A percentile compares a stretch with the other conserved stretches of the same genome.
Conservation (phyloP, 2,797 vertebrate genomes). For the Gila robusta region DNA sequence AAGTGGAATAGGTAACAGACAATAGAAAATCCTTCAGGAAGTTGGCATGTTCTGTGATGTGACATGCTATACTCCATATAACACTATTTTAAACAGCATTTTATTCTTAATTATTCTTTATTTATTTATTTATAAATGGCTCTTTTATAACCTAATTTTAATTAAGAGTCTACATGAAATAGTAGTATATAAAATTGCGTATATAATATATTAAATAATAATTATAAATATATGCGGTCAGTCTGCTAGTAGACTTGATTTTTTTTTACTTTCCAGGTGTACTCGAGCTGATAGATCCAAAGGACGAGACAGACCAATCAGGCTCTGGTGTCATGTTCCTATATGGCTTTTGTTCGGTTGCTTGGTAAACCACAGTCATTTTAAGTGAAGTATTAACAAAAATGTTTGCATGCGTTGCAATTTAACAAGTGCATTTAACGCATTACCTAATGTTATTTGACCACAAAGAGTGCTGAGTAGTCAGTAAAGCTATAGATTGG, state of each 20-base stretch:
- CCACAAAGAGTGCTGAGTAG: slow-evolving; percentile 46
- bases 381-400: slow-evolving; percentile 33
- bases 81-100: neutral
- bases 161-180: neutral
- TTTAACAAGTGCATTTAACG: slow-evolving; percentile 10
- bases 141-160: neutral
- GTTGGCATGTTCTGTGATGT: neutral
- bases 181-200: neutral
- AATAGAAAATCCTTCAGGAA: neutral
- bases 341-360: slow-evolving; percentile 1
- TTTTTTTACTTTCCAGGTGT: neutral
- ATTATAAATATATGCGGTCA: neutral
- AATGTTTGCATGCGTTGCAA: slow-evolving; percentile 36
- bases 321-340: slow-evolving; percentile 6
- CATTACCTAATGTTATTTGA: slow-evolving; percentile 39
- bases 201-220: neutral
- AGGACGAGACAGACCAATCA: neutral
- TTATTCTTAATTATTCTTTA: neutral
- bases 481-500: slow-evolving; percentile 31
- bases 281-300: neutral
- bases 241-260: neutral
- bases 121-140: neutral
- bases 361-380: slow-evolving; percentile 37
- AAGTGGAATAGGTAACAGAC: neutral
- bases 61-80: neutral